A percentile compares a stretch with the other conserved stretches of the same genome.
Conservation (phyloP, 2,797 vertebrate genomes). For the Neopelma chrysocephalum region DNA sequence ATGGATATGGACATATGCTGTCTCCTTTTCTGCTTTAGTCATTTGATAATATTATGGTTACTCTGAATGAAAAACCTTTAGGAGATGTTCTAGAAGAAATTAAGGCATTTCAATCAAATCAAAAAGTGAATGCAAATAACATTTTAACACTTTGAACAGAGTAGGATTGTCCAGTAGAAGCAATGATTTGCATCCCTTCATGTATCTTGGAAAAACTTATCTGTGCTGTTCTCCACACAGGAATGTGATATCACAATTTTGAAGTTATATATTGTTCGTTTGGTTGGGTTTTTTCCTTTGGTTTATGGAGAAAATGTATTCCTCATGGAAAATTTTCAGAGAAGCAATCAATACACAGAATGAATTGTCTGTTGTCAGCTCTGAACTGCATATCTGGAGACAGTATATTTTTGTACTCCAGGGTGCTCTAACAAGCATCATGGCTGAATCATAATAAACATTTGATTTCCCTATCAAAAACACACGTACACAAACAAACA, state of each 20-base stretch:
- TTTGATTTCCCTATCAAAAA: not conserved
- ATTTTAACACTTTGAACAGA: not conserved
- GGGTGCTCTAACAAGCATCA: not conserved
- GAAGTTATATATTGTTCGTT: not conserved
- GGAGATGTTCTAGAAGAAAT: not conserved
- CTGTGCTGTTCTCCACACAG: not conserved
- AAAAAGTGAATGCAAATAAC: not conserved
- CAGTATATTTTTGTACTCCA: not conserved
- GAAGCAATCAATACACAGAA: not conserved
- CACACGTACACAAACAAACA: not conserved
- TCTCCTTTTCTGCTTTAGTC: not conserved
- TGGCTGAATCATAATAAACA: slow-evolving; percentile 8
- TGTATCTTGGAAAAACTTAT: not conserved
- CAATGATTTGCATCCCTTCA: not conserved
- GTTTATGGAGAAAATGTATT: not conserved
- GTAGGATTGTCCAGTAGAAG: not conserved
- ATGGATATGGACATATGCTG: not conserved
- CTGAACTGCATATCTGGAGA: not conserved
- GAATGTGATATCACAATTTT: not conserved
- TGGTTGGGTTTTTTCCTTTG: not conserved
- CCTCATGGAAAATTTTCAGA: slow-evolving; percentile 4
- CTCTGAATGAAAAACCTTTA: not conserved
- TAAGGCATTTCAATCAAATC: not conserved
- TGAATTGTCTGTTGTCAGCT: slow-evolving; percentile 1
- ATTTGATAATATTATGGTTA: not conserved